A percentile compares a stretch with the other conserved stretches of the same genome.
Evolutionary conservation across 2,888 invertebrate genomes (phyloP).

Genomic region (Drosophila macrospina): DNA sequence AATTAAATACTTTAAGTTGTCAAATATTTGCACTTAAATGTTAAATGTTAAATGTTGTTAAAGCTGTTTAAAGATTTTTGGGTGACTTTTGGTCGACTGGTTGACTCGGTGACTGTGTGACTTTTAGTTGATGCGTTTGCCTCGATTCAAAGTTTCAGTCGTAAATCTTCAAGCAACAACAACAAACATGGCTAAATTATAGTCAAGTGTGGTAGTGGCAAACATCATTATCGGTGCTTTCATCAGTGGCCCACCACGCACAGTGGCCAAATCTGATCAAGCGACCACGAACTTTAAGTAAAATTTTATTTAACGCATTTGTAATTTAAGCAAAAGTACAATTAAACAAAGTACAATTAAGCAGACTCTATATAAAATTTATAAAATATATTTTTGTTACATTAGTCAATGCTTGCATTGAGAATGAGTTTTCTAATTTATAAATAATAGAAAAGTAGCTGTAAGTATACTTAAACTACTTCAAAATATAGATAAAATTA

Average conservation of each 20-base stretch:
- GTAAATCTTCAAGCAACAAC: constrained; percentile 43
- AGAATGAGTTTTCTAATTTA: too few relatives aligned
- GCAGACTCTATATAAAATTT: too few relatives aligned
- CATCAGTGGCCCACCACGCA: constrained; percentile 36
- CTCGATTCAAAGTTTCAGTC: constrained; percentile 29
- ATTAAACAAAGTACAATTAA: not conserved
- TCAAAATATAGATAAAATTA: too few relatives aligned
- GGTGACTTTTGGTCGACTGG: constrained; percentile 11
- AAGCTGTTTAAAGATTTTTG: constrained; percentile 21
- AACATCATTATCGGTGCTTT: constrained; percentile 53
- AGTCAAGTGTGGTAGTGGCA: constrained; percentile 36
- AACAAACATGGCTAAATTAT: constrained; percentile 39
- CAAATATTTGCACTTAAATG: constrained; percentile 61
- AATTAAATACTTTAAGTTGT: constrained; percentile 60
- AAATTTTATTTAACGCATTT: not conserved
- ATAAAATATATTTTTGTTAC: too few relatives aligned
- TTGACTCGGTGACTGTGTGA: not conserved
- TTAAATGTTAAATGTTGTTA: too few relatives aligned
- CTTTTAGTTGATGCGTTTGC: not conserved
- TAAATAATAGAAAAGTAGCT: too few relatives aligned
- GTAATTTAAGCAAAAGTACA: not conserved
- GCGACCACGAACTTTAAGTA: not conserved
- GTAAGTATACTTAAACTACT: too few relatives aligned
- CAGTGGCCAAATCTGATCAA: not conserved
- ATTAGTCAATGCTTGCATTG: too few relatives aligned